Evolutionary conservation across 2,113 vertebrate species (phyloP).

Genomic region (Eubucco bourcierii): DNA sequence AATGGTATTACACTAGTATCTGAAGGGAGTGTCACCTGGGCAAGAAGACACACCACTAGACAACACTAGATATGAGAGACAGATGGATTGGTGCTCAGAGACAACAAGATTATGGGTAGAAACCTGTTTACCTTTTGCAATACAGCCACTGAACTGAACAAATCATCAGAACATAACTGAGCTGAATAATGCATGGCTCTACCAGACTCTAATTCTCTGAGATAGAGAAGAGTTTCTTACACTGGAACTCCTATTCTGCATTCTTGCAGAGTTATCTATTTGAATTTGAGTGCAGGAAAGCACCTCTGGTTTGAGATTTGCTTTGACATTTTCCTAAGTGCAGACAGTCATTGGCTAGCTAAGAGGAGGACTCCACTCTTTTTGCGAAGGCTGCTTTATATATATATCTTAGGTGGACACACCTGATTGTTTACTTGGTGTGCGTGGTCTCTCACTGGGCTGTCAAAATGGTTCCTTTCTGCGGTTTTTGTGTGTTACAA

Average conservation of each 20-base stretch:
- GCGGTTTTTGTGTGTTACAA: slow-evolving; percentile 15
- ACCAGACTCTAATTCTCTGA: neutral
- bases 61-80: slow-evolving; percentile 18
- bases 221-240: neutral
- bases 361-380: neutral
- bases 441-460: neutral
- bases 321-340: neutral
- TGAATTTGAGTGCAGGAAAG: neutral
- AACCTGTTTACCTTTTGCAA: slow-evolving; percentile 54
- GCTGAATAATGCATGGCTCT: slow-evolving; percentile 3
- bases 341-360: neutral
- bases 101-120: slow-evolving; percentile 22
- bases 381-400: neutral
- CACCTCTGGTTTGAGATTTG: neutral
- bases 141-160: neutral
- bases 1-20: slow-evolving; percentile 25
- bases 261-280: neutral
- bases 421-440: neutral
- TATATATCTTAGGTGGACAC: neutral
- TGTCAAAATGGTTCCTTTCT: slow-evolving; percentile 16
- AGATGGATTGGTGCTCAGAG: slow-evolving; percentile 57
- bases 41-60: slow-evolving; percentile 32
- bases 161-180: slow-evolving; percentile 10
- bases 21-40: slow-evolving; percentile 28
- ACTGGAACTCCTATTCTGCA: neutral